phyloP scores from a whole-genome alignment of 1,140 invertebrate species.

The Sminthurinus signatus region DNA sequence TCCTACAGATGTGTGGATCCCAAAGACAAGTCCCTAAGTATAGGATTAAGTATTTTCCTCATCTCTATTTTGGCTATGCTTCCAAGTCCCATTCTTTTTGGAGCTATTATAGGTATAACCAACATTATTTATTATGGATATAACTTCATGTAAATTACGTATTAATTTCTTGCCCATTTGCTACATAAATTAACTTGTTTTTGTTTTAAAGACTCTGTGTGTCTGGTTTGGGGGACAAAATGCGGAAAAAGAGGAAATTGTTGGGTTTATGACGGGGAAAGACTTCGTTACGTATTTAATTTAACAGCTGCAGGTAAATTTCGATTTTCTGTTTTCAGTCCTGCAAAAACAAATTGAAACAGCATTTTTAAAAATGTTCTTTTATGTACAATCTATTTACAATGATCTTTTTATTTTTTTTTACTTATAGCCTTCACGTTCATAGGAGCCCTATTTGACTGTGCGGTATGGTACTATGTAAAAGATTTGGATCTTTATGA shows the following conservation, averaged over 20 bases:
- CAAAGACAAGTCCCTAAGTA: conserved; percentile 59
- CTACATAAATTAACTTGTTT: too few species aligned
- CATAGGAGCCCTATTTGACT: conserved; percentile 35
- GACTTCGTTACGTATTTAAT: conserved; percentile 58
- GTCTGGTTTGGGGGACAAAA: conserved; percentile 66
- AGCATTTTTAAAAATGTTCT: too few species aligned
- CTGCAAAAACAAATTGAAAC: not conserved
- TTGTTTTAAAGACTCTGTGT: conserved; percentile 53
- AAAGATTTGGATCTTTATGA: conserved; percentile 39
- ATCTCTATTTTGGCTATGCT: conserved; percentile 60
- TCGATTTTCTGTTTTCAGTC: not conserved
- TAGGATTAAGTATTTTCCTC: conserved; percentile 56
- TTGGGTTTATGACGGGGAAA: conserved; percentile 62
- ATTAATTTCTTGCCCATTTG: too few species aligned
- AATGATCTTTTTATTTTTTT: too few species aligned
- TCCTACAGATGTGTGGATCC: conserved; percentile 50
- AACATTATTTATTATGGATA: not conserved
- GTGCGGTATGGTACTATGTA: conserved; percentile 35
- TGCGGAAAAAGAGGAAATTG: conserved; percentile 64
- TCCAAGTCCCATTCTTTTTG: conserved; percentile 64
- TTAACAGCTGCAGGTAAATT: conserved; percentile 56
- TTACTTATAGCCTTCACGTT: conserved; percentile 30
- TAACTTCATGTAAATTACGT: too few species aligned
- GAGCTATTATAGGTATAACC: conserved; percentile 57
- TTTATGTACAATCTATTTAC: too few species aligned